These are phyloP conservation scores for Lophura nycthemera DNA, from an alignment of 2,113 vertebrate genomes.

Conservation along the genomic window DNA sequence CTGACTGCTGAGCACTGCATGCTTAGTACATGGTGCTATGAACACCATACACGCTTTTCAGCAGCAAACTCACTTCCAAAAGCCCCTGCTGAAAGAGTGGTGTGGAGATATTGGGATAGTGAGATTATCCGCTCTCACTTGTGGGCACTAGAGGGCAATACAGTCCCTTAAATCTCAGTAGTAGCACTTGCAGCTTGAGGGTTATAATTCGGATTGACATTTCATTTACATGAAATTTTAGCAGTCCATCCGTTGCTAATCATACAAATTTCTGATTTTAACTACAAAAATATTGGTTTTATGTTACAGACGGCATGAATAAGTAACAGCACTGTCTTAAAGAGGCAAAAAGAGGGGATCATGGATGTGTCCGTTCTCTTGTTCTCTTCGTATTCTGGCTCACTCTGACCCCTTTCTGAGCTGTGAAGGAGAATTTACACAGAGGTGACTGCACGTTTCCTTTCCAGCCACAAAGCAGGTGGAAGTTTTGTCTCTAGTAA, in stretches of 20 bases:
- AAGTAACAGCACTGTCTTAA: not conserved
- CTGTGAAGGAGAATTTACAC: not conserved
- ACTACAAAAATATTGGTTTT: not conserved
- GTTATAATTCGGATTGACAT: not conserved
- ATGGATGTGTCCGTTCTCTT: not conserved
- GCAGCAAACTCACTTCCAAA: not conserved
- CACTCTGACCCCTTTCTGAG: not conserved
- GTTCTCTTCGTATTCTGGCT: not conserved
- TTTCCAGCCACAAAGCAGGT: not conserved
- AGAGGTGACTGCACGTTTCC: not conserved
- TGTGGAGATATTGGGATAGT: not conserved
- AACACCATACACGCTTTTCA: not conserved
- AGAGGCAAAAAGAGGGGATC: not conserved
- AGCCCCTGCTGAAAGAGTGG: not conserved
- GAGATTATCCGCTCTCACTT: not conserved
- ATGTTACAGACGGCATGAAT: not conserved
- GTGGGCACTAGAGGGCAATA: constrained; percentile 50
- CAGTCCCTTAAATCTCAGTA: not conserved
- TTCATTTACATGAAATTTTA: not conserved
- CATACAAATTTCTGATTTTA: not conserved
- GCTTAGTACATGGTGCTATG: not conserved
- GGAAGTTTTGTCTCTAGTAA: not conserved
- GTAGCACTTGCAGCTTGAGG: fast-evolving
- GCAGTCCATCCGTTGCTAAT: not conserved
- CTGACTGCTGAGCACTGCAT: not conserved